Percentiles rank a stretch among this genome's conserved stretches.
These are phyloP conservation scores for Lagorchestes hirsutus DNA, from an alignment of 2,797 vertebrate species.

Conservation along the genomic window DNA sequence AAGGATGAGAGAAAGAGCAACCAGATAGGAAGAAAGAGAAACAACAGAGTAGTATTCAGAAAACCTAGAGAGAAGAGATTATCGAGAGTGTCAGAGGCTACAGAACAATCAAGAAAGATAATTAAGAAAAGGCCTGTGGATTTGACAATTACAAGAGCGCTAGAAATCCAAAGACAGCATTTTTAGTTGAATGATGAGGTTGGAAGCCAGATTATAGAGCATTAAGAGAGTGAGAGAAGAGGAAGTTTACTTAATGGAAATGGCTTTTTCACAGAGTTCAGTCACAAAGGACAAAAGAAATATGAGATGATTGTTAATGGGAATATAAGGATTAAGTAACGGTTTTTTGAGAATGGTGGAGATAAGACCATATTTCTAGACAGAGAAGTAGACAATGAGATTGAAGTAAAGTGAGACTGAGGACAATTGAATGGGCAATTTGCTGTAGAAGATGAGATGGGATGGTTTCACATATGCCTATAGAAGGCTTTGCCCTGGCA, in stretches of 20 bases:
- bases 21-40: background rate
- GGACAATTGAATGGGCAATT: background rate
- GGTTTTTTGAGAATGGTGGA: no score
- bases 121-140: background rate
- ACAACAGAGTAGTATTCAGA: background rate
- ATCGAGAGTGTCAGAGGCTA: background rate
- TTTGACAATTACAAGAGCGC: background rate
- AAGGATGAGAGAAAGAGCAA: background rate
- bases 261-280: background rate
- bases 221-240: background rate
- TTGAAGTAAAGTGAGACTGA: background rate
- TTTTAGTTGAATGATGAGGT: background rate
- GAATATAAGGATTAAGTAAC: no score
- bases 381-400: background rate
- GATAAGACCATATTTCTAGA: no score
- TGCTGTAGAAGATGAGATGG: background rate
- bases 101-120: background rate
- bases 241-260: background rate
- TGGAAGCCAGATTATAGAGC: background rate
- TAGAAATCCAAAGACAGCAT: background rate
- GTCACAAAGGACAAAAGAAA: background rate
- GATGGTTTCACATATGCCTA: background rate
- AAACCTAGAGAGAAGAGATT: background rate
- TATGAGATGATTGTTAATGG: background rate
- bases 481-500: background rate